Percentiles rank a stretch among this genome's conserved stretches.
Evolutionary conservation across 92 coral and sea anemone genomes (phyloP).

Genomic region (Zoanthus solanderi): DNA sequence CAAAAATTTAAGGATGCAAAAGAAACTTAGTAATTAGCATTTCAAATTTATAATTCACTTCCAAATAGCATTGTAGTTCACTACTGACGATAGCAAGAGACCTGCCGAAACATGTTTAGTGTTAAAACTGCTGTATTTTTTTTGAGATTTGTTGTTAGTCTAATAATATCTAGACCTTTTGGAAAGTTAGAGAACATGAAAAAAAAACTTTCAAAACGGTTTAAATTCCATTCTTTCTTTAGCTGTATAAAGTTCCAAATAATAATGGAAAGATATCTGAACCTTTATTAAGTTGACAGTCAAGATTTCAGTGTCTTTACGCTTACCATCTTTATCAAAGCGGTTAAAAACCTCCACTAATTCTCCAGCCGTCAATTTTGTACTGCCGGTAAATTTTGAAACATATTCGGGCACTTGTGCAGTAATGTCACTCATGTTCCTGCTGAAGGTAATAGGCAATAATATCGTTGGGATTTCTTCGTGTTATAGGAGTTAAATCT

Average conservation of each 20-base stretch:
- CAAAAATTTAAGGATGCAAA: not conserved
- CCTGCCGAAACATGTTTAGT: too few relatives aligned
- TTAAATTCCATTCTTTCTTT: not conserved
- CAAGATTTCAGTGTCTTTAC: not conserved
- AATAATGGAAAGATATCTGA: not conserved
- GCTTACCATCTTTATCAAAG: conserved; percentile 41
- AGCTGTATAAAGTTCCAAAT: not conserved
- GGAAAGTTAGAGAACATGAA: too few relatives aligned
- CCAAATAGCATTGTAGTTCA: too few relatives aligned
- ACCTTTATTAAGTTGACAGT: not conserved
- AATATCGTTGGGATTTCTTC: not conserved
- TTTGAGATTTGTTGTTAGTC: too few relatives aligned
- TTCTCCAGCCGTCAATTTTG: conserved; percentile 40
- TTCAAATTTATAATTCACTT: too few relatives aligned
- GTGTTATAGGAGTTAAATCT: not conserved
- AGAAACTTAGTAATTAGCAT: not conserved
- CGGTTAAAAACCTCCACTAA: conserved; percentile 38
- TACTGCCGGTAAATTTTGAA: conserved; percentile 19
- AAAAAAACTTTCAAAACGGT: too few relatives aligned
- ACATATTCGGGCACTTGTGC: conserved; percentile 12
- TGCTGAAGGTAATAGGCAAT: not conserved
- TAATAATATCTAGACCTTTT: too few relatives aligned
- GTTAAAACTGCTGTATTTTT: too few relatives aligned
- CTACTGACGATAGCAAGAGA: too few relatives aligned
- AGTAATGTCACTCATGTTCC: not conserved